Conservation (phyloP, 2,888 invertebrate genomes). For the Tuta absoluta region DNA sequence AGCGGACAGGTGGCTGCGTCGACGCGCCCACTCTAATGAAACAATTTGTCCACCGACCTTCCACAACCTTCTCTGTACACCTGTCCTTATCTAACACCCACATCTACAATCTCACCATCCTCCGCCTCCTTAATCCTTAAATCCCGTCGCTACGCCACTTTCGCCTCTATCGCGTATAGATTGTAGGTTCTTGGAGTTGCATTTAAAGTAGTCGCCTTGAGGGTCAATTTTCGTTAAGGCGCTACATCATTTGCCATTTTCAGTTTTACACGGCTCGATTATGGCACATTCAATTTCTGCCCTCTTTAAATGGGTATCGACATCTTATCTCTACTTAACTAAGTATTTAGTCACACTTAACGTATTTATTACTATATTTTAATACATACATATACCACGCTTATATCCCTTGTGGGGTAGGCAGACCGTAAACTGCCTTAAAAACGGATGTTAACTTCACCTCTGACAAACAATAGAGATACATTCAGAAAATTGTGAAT, state of each 20-base stretch:
- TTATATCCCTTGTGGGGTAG: no score
- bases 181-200: neutral
- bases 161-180: constrained; percentile 1
- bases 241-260: constrained; percentile 10
- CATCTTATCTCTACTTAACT: neutral
- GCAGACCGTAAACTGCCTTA: no score
- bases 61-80: constrained; percentile 63
- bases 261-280: neutral
- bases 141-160: neutral
- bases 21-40: constrained; percentile 72
- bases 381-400: no score
- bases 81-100: constrained; percentile 44
- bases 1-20: constrained; percentile 70
- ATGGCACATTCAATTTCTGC: neutral
- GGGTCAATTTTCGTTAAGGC: constrained; percentile 15
- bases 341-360: no score
- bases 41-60: constrained; percentile 75
- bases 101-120: constrained; percentile 8
- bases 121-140: constrained; percentile 21
- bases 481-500: no score
- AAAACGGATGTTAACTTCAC: no score
- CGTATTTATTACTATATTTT: no score
- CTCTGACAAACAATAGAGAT: no score
- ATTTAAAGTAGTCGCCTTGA: constrained; percentile 12
- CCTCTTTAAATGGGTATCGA: neutral